Evolutionary conservation across 2,113 vertebrate species (phyloP).

Genomic region (Myotis brandtii): DNA sequence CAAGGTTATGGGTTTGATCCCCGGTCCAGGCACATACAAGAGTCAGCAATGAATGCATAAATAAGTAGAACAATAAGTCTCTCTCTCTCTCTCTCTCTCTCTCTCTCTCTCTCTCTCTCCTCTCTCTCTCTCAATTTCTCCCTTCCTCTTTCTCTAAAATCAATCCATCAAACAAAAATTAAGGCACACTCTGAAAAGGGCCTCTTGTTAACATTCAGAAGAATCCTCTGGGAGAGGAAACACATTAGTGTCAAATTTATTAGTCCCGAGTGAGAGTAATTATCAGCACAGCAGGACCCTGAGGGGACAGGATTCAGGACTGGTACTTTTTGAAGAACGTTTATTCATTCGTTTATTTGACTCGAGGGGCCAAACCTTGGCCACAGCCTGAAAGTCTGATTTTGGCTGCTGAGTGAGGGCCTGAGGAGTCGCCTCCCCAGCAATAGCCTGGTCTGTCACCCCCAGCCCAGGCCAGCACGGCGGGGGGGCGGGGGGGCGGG

Average conservation of each 20-base stretch:
- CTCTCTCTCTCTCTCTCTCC: too few species aligned
- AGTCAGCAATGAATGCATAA: too few species aligned
- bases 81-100: too few species aligned
- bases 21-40: too few species aligned
- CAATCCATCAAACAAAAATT: background rate
- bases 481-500: background rate
- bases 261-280: background rate
- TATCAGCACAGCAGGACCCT: background rate
- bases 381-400: background rate
- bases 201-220: background rate
- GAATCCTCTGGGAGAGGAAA: background rate
- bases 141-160: too few species aligned
- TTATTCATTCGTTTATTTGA: background rate
- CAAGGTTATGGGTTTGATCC: too few species aligned
- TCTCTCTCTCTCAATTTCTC: too few species aligned
- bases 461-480: background rate
- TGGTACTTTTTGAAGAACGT: background rate
- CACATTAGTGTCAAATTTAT: background rate
- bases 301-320: rapidly evolving
- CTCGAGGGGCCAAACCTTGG: background rate
- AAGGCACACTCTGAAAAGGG: background rate
- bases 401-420: background rate
- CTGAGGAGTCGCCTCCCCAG: background rate
- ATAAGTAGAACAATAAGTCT: too few species aligned
- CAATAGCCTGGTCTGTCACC: background rate